Evolutionary conservation across 2,113 vertebrate species (phyloP).

Genomic region (Xerus inauris): DNA sequence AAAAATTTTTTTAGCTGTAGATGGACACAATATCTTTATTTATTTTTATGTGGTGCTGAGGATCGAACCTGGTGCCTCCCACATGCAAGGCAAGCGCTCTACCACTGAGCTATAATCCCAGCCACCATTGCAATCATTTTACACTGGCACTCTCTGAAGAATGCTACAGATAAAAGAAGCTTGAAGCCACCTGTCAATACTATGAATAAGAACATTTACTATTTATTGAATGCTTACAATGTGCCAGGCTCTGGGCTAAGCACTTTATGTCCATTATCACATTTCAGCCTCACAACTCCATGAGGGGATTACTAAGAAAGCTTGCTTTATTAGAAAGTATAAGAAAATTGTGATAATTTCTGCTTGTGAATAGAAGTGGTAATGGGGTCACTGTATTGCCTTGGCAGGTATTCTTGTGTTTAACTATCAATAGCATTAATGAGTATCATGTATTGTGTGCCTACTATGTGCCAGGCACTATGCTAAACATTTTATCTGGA

Average conservation of each 20-base stretch:
- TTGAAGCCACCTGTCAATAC: background rate
- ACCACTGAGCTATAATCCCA: too few species aligned
- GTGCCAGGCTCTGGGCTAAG: background rate
- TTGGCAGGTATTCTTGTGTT: background rate
- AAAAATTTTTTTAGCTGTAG: too few species aligned
- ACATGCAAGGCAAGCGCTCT: too few species aligned
- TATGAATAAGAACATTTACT: slow-evolving; percentile 15
- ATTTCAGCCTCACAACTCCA: background rate
- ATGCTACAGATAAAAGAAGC: background rate
- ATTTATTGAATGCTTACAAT: background rate
- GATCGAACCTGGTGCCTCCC: too few species aligned
- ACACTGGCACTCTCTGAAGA: slow-evolving; percentile 57
- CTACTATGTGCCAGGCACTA: background rate
- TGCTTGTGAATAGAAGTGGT: background rate
- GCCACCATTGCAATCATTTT: slow-evolving; percentile 76
- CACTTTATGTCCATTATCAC: background rate
- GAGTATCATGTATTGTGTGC: background rate
- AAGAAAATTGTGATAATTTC: slow-evolving; percentile 10
- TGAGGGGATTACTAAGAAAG: slow-evolving; percentile 14
- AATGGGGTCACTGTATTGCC: background rate
- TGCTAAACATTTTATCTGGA: background rate
- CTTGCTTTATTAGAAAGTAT: background rate
- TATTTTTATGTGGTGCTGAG: too few species aligned
- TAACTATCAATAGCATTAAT: slow-evolving; percentile 38
- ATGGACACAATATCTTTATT: too few species aligned